phyloP scores from a whole-genome alignment of 2,797 vertebrate species.

The Calcarius lapponicus region DNA sequence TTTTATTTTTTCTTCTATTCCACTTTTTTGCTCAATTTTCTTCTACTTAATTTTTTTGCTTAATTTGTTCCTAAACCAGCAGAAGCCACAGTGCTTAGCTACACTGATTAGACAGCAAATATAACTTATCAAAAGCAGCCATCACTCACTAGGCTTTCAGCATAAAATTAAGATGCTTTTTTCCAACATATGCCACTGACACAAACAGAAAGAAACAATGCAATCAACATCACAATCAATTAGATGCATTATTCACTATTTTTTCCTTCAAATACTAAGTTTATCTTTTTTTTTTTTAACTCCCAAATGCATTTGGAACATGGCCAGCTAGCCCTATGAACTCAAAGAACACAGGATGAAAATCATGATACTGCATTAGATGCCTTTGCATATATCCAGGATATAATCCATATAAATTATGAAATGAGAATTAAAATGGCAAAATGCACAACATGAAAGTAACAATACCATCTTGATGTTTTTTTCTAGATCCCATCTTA shows the following conservation, averaged over 20 bases:
- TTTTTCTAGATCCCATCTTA: neutral
- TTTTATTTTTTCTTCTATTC: neutral
- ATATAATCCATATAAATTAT: neutral
- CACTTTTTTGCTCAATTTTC: neutral
- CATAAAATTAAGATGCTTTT: neutral
- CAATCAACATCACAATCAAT: neutral
- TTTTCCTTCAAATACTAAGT: neutral
- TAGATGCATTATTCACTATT: neutral
- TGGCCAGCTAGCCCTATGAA: neutral
- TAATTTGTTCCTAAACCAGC: neutral
- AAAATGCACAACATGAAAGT: neutral
- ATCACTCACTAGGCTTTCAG: neutral
- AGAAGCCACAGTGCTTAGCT: neutral
- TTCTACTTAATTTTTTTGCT: neutral
- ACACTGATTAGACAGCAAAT: neutral
- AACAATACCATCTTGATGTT: neutral
- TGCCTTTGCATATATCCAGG: neutral
- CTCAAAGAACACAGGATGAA: neutral
- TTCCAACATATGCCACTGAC: neutral
- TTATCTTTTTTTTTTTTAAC: neutral
- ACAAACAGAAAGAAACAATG: neutral
- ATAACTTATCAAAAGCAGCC: neutral
- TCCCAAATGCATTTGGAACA: neutral
- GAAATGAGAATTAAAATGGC: neutral
- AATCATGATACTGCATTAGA: neutral